phyloP scores from a whole-genome alignment of 2,888 invertebrate genomes.

The Phengaris arion region DNA sequence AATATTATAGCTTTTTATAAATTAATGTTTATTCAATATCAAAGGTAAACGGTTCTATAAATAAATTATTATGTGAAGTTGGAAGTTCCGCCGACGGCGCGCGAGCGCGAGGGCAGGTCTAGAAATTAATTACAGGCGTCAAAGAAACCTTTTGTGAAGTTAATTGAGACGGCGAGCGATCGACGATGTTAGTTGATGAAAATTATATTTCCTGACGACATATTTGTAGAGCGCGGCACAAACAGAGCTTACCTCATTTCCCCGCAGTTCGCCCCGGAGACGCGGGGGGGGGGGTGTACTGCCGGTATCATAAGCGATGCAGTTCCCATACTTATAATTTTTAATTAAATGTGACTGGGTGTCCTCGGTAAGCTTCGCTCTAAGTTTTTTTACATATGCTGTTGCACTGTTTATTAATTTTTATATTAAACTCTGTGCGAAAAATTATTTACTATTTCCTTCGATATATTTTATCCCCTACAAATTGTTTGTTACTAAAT shows the following conservation, averaged over 20 bases:
- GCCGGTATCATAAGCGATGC: conserved; percentile 18
- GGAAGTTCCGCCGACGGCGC: neutral
- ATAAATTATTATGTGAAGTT: neutral
- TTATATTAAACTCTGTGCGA: neutral
- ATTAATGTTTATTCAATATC: neutral
- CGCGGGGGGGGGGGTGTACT: neutral
- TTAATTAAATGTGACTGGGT: neutral
- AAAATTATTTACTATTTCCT: neutral
- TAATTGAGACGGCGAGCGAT: conserved; percentile 9
- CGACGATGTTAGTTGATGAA: neutral
- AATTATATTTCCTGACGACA: conserved; percentile 7
- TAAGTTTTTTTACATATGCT: neutral
- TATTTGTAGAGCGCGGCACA: neutral
- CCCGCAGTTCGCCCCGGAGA: neutral
- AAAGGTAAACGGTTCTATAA: conserved; percentile 14
- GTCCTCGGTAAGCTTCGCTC: neutral
- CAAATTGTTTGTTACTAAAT: neutral
- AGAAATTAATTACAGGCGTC: conserved; percentile 21
- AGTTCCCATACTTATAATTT: conserved; percentile 9
- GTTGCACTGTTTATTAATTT: conserved; percentile 1
- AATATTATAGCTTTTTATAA: neutral
- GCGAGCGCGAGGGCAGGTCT: neutral
- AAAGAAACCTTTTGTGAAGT: conserved; percentile 20
- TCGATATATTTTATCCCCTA: neutral
- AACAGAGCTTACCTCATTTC: neutral